Conservation (phyloP, 2,888 invertebrate genomes). For the Drosophila subsilvestris region DNA sequence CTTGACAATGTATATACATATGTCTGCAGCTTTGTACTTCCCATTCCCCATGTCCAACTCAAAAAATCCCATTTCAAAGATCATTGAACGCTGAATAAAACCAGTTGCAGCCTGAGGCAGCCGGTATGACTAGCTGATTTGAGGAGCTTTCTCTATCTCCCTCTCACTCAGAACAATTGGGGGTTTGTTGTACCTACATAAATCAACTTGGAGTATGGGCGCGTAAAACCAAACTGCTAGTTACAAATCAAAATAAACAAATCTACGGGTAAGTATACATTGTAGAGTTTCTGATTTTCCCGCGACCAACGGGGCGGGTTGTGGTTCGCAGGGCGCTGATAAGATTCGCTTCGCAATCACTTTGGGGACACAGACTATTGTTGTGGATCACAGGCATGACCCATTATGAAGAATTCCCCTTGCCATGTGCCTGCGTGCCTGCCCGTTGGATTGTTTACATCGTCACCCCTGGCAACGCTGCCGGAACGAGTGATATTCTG, state of each 20-base stretch:
- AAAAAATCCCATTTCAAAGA: constrained; percentile 26
- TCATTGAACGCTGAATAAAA: constrained; percentile 32
- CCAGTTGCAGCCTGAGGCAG: constrained; percentile 38
- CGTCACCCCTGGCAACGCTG: constrained; percentile 37
- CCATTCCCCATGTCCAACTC: not conserved
- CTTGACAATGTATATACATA: too few species aligned
- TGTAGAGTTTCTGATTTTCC: too few species aligned
- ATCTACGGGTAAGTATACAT: not conserved
- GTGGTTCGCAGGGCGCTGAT: constrained; percentile 6
- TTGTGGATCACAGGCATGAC: constrained; percentile 56
- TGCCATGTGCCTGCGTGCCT: not conserved
- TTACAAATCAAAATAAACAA: constrained; percentile 27
- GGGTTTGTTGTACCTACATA: not conserved
- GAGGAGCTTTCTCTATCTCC: constrained; percentile 17
- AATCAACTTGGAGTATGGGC: not conserved
- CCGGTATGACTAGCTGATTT: constrained; percentile 34
- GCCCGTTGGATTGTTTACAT: constrained; percentile 32
- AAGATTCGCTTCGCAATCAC: constrained; percentile 17
- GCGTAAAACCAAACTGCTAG: constrained; percentile 8
- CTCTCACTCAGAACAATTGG: constrained; percentile 8
- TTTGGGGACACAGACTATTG: not conserved
- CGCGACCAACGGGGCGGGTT: not conserved
- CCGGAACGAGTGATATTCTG: constrained; percentile 7
- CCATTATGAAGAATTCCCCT: constrained; percentile 58
- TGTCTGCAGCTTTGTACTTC: too few species aligned